Percentiles rank a stretch among this genome's conserved stretches.
Conservation (phyloP, 2,797 vertebrate genomes). For the Enteromius afrohamiltoni region DNA sequence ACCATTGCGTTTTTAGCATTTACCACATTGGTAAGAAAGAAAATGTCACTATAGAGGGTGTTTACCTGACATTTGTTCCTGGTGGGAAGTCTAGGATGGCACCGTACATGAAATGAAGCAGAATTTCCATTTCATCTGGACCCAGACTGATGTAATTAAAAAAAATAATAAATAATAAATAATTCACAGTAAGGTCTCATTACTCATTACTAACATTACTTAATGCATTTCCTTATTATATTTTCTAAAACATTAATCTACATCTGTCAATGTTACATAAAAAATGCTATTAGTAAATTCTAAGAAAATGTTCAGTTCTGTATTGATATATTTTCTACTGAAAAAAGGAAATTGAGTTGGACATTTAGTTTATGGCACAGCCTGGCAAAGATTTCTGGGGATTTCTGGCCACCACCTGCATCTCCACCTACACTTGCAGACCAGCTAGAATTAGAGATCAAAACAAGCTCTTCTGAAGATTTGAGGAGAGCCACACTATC, state of each 20-base stretch:
- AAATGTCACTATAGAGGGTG: constrained; percentile 1
- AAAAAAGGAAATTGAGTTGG: neutral
- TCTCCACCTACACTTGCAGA: neutral
- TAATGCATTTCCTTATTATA: neutral
- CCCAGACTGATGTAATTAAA: constrained; percentile 76
- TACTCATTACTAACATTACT: neutral
- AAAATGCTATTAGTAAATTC: no score
- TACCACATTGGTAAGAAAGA: neutral
- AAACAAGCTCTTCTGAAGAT: neutral
- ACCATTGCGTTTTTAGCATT: neutral
- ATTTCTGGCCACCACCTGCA: neutral
- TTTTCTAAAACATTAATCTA: neutral
- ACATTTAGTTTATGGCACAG: neutral
- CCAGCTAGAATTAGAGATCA: neutral
- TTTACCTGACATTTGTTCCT: constrained; percentile 87
- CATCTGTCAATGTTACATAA: neutral
- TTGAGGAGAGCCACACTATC: neutral
- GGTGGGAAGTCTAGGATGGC: constrained; percentile 88
- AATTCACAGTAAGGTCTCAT: neutral
- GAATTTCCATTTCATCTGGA: constrained; percentile 86
- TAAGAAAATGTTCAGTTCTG: neutral
- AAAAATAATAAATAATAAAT: no score
- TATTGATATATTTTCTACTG: neutral
- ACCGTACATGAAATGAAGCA: constrained; percentile 94
- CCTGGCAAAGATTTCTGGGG: neutral